Conservation (phyloP, 2,113 vertebrate genomes). For the Tretioscincus oriximinensis region DNA sequence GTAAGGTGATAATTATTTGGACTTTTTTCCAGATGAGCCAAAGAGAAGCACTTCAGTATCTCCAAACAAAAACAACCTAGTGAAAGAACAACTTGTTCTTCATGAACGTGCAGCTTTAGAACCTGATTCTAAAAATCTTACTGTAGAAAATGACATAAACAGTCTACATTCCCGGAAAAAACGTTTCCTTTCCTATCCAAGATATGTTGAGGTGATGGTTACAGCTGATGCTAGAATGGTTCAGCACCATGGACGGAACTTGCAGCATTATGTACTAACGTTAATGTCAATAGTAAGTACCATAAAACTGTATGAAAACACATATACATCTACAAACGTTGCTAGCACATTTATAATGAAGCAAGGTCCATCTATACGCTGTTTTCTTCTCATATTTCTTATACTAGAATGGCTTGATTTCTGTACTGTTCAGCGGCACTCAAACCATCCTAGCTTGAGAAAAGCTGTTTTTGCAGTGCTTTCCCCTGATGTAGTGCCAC, state of each 20-base stretch:
- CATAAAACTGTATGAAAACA: constrained; percentile 43
- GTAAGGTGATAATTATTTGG: not conserved
- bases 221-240: constrained; percentile 93
- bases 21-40: constrained; percentile 69
- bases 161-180: constrained; percentile 78
- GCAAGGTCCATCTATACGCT: too few species aligned
- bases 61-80: constrained; percentile 66
- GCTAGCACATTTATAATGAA: not conserved
- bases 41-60: constrained; percentile 60
- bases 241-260: constrained; percentile 85
- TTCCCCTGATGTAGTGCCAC: too few species aligned
- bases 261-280: constrained; percentile 94
- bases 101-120: constrained; percentile 60
- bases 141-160: constrained; percentile 41
- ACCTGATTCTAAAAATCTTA: constrained; percentile 58
- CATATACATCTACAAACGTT: not conserved
- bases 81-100: constrained; percentile 69
- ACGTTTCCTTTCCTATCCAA: constrained; percentile 95
- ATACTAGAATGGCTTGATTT: too few species aligned
- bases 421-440: too few species aligned
- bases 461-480: too few species aligned
- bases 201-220: constrained; percentile 97
- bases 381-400: too few species aligned
- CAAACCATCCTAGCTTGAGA: too few species aligned
- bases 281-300: constrained; percentile 98